phyloP scores from a whole-genome alignment of 2,888 invertebrate species.

The Ashinkailepas kermadecensis region DNA sequence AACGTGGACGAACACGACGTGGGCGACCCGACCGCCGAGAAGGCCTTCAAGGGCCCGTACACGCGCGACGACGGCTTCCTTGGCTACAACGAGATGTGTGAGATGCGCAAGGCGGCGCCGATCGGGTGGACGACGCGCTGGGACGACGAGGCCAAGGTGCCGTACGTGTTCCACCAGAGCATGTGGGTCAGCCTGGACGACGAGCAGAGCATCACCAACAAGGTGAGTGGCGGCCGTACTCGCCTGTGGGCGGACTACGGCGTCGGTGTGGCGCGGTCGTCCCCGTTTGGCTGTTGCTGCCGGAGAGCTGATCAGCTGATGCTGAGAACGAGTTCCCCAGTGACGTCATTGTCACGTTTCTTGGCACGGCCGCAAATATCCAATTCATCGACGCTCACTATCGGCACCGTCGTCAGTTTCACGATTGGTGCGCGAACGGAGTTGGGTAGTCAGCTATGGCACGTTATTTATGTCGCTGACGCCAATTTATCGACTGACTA shows the following conservation, averaged over 20 bases:
- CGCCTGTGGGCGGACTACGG: conserved; percentile 48
- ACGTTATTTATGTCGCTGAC: too few relatives aligned
- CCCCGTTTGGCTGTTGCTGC: neutral
- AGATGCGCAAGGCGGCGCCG: conserved; percentile 36
- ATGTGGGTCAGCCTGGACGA: conserved; percentile 47
- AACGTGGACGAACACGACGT: conserved; percentile 45
- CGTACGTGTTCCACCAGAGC: conserved; percentile 54
- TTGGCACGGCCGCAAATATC: too few relatives aligned
- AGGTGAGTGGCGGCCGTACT: conserved; percentile 23
- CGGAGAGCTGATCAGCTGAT: neutral
- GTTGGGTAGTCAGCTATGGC: too few relatives aligned
- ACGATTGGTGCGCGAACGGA: too few relatives aligned
- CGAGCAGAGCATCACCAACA: conserved; percentile 29
- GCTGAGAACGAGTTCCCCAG: too few relatives aligned
- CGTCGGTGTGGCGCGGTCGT: conserved; percentile 59
- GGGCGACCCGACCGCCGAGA: conserved; percentile 49
- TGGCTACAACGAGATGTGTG: conserved; percentile 73
- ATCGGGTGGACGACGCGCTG: conserved; percentile 59
- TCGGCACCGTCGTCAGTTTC: too few relatives aligned
- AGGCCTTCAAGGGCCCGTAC: conserved; percentile 67
- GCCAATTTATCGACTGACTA: too few relatives aligned
- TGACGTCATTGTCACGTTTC: too few relatives aligned
- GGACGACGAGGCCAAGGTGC: conserved; percentile 58
- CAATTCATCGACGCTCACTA: too few relatives aligned
- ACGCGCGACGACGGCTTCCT: conserved; percentile 73